Conservation (phyloP, 2,113 vertebrate genomes). For the Mobula birostris region DNA sequence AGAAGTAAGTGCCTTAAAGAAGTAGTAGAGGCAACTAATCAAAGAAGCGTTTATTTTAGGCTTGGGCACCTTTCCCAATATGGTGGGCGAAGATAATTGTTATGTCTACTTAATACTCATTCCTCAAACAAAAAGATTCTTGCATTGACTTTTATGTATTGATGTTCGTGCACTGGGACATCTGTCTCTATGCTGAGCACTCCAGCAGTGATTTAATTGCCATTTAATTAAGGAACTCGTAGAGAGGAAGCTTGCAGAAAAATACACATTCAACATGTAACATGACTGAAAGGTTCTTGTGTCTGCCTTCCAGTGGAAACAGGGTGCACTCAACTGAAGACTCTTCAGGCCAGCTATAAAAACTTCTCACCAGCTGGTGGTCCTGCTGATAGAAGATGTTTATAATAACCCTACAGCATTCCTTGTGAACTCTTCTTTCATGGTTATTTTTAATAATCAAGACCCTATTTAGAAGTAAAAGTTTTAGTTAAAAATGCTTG, state of each 20-base stretch:
- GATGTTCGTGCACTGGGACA: background rate
- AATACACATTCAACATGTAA: background rate
- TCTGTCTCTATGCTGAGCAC: background rate
- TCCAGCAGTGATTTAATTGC: background rate
- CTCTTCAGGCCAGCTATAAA: slow-evolving; percentile 14
- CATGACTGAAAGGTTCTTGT: background rate
- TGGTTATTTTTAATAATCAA: background rate
- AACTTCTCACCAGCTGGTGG: slow-evolving; percentile 36
- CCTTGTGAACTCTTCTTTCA: slow-evolving; percentile 27
- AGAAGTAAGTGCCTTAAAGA: background rate
- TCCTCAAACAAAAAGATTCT: background rate
- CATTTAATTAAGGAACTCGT: background rate
- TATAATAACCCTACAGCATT: background rate
- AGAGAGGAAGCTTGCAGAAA: background rate
- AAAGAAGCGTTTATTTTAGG: background rate
- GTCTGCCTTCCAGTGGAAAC: background rate
- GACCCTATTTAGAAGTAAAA: background rate
- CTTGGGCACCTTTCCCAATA: background rate
- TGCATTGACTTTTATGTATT: background rate
- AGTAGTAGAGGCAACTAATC: background rate
- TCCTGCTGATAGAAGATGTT: slow-evolving; percentile 25
- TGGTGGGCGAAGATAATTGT: background rate
- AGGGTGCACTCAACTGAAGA: background rate
- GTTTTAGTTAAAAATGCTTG: background rate
- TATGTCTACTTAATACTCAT: background rate